phyloP scores from a whole-genome alignment of 2,797 vertebrate species.

The Euthynnus affinis region DNA sequence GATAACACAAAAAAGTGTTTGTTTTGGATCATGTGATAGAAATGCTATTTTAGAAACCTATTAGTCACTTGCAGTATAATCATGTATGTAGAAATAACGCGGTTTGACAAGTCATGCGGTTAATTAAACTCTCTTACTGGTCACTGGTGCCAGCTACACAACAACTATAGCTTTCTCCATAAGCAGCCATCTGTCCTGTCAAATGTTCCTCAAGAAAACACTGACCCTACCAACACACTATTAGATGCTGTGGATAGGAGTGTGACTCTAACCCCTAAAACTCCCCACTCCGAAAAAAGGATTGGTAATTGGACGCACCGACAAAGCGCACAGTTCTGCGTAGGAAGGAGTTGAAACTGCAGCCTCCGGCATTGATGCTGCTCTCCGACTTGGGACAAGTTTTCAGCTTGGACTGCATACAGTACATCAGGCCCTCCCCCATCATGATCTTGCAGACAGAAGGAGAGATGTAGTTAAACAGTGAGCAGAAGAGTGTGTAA shows the following conservation, averaged over 20 bases:
- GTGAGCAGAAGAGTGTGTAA: neutral
- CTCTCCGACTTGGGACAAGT: slow-evolving; percentile 88
- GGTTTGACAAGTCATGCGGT: neutral
- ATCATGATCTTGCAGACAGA: slow-evolving; percentile 92
- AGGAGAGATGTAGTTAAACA: neutral
- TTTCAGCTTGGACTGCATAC: slow-evolving; percentile 92
- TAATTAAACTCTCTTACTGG: neutral
- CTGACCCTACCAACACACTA: neutral
- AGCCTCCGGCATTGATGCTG: slow-evolving; percentile 94
- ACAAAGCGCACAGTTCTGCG: slow-evolving; percentile 95
- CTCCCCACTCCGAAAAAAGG: neutral
- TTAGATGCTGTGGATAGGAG: neutral
- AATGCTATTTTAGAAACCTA: neutral
- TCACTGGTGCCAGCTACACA: neutral
- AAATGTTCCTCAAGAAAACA: neutral
- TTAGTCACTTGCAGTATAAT: neutral
- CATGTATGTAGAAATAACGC: neutral
- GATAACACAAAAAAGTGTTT: neutral
- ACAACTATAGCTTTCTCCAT: neutral
- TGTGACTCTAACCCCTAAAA: slow-evolving; percentile 25
- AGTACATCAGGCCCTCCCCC: slow-evolving; percentile 94
- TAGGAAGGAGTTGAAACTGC: slow-evolving; percentile 97
- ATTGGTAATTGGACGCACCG: slow-evolving; percentile 83
- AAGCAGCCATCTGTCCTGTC: neutral
- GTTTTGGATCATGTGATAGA: neutral